Percentiles rank a stretch among this genome's conserved stretches.
phyloP scores from a whole-genome alignment of 2,797 vertebrate genomes.

The Apogon hyalosoma region DNA sequence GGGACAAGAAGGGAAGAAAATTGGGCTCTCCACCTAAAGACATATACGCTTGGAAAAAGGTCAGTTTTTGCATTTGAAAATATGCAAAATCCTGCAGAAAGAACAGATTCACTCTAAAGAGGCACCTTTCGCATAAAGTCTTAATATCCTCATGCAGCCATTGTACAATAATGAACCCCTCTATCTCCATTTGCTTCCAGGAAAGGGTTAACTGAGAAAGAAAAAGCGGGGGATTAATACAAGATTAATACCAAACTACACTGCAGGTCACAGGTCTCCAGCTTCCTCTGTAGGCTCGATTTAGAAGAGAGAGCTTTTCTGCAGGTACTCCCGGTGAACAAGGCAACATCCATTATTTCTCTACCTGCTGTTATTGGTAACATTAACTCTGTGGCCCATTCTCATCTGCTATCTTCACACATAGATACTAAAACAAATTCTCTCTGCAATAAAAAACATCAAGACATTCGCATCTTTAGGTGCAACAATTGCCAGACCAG shows the following conservation, averaged over 20 bases:
- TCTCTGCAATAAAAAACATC: constrained; percentile 34
- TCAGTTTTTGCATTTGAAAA: constrained; percentile 38
- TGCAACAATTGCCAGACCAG: constrained; percentile 9
- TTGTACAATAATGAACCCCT: neutral
- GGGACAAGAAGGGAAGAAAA: constrained; percentile 9
- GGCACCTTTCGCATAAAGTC: neutral
- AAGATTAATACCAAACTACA: constrained; percentile 42
- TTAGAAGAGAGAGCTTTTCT: constrained; percentile 31
- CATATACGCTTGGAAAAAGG: constrained; percentile 15
- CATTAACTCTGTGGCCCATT: constrained; percentile 36
- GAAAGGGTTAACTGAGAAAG: constrained; percentile 16
- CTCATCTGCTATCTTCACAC: constrained; percentile 21
- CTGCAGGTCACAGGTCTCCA: constrained; percentile 46
- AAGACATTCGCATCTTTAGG: constrained; percentile 14
- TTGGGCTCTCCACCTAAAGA: constrained; percentile 19
- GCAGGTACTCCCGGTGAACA: constrained; percentile 16
- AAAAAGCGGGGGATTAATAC: constrained; percentile 18
- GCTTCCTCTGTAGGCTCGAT: constrained; percentile 34
- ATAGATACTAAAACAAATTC: constrained; percentile 34
- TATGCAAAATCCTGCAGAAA: constrained; percentile 18
- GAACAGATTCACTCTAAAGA: constrained; percentile 13
- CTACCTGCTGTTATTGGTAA: constrained; percentile 32
- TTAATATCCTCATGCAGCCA: neutral
- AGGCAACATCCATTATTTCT: constrained; percentile 47
- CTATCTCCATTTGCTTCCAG: neutral